These are phyloP conservation scores for Passer montanus DNA, from an alignment of 2,113 vertebrate genomes.

Conservation along the genomic window DNA sequence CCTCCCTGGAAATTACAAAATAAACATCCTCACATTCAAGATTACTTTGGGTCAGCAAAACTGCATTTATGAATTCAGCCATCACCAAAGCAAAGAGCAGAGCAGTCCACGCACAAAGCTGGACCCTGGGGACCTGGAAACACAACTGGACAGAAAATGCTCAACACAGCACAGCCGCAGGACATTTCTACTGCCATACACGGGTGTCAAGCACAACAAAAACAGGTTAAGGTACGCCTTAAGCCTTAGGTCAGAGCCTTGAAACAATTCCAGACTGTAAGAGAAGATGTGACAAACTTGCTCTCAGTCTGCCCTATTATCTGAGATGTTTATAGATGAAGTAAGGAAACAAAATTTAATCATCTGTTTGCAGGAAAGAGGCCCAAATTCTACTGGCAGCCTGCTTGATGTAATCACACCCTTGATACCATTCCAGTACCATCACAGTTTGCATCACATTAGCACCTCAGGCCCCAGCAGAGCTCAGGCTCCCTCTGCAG, in stretches of 20 bases:
- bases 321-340: neutral
- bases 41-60: neutral
- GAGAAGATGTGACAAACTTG: neutral
- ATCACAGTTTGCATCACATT: neutral
- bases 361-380: neutral
- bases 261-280: neutral
- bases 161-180: neutral
- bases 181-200: fast-evolving
- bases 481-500: neutral
- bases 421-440: neutral
- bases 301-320: neutral
- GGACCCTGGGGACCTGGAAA: neutral
- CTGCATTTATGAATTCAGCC: neutral
- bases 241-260: neutral
- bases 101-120: neutral
- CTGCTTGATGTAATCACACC: neutral
- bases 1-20: neutral
- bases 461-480: neutral
- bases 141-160: neutral
- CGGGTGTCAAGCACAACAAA: fast-evolving
- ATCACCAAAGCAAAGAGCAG: neutral
- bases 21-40: neutral
- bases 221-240: neutral
- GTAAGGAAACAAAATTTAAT: neutral
- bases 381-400: neutral